Percentiles rank a stretch among this genome's conserved stretches.
Conservation (phyloP, 2,888 invertebrate species). For the Gasteruption jaculator region DNA sequence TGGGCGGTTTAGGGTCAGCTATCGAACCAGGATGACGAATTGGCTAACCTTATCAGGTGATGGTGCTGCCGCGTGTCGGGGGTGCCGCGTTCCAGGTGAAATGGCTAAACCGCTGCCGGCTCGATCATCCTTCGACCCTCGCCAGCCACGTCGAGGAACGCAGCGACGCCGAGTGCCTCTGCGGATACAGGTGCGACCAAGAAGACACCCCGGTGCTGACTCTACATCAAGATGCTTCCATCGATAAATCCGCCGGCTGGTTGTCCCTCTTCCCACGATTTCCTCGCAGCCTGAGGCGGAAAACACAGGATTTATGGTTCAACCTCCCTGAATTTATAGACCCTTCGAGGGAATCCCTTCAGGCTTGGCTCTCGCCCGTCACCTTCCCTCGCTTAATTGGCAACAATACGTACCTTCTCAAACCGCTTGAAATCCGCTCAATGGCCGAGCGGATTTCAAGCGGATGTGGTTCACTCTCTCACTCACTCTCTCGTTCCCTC, state of each 20-base stretch:
- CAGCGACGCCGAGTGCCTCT: too few species aligned
- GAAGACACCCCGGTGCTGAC: too few species aligned
- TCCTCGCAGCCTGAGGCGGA: constrained; percentile 5
- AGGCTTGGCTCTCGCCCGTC: background rate
- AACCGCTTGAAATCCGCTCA: too few species aligned
- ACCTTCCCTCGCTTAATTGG: background rate
- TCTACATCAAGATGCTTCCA: too few species aligned
- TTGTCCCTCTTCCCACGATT: constrained; percentile 9
- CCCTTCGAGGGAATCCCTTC: constrained; percentile 5
- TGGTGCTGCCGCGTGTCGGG: constrained; percentile 49
- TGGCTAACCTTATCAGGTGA: constrained; percentile 45
- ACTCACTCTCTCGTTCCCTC: too few species aligned
- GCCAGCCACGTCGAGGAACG: background rate
- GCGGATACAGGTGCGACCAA: too few species aligned
- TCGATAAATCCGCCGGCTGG: constrained; percentile 6
- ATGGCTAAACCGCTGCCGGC: constrained; percentile 28
- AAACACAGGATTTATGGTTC: constrained; percentile 6
- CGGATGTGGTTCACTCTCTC: too few species aligned
- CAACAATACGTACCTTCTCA: too few species aligned
- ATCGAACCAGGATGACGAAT: too few species aligned
- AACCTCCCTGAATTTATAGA: constrained; percentile 1
- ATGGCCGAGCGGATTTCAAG: too few species aligned
- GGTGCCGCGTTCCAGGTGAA: constrained; percentile 43
- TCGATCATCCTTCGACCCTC: background rate
- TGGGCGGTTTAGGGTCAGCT: too few species aligned